phyloP scores from a whole-genome alignment of 1,140 invertebrate genomes.

The Heliconius hermathena region DNA sequence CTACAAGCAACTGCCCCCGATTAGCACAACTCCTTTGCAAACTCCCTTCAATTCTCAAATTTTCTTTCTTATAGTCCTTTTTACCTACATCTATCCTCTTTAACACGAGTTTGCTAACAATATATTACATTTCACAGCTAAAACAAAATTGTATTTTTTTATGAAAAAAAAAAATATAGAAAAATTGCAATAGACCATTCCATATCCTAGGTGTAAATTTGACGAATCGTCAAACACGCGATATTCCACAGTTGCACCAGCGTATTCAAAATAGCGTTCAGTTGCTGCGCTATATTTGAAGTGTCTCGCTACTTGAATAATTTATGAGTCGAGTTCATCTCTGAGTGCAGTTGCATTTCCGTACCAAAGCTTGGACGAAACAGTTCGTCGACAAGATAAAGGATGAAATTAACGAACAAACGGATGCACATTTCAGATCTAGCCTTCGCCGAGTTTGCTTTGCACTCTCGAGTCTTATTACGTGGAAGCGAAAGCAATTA shows the following conservation, averaged over 20 bases:
- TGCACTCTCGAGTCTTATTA: slow-evolving; percentile 34
- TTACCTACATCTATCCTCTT: too few relatives aligned
- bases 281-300: slow-evolving; percentile 73
- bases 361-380: slow-evolving; percentile 57
- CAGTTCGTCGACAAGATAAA: slow-evolving; percentile 61
- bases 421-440: slow-evolving; percentile 50
- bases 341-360: slow-evolving; percentile 67
- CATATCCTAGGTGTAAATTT: not conserved
- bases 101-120: too few relatives aligned
- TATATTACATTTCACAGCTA: too few relatives aligned
- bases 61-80: too few relatives aligned
- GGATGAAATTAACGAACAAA: slow-evolving; percentile 56
- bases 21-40: too few relatives aligned
- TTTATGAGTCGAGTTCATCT: slow-evolving; percentile 73
- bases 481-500: slow-evolving; percentile 26
- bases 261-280: slow-evolving; percentile 74
- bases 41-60: too few relatives aligned
- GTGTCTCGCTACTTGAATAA: slow-evolving; percentile 77
- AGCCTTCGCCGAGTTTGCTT: slow-evolving; percentile 32
- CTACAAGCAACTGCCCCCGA: too few relatives aligned
- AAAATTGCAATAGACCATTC: not conserved
- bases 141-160: not conserved
- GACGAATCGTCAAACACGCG: slow-evolving; percentile 8
- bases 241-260: slow-evolving; percentile 27
- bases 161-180: not conserved